Base-by-base conservation (phyloP, 2,797 vertebrate genomes). In the Adrianichthys oophorus region DNA sequence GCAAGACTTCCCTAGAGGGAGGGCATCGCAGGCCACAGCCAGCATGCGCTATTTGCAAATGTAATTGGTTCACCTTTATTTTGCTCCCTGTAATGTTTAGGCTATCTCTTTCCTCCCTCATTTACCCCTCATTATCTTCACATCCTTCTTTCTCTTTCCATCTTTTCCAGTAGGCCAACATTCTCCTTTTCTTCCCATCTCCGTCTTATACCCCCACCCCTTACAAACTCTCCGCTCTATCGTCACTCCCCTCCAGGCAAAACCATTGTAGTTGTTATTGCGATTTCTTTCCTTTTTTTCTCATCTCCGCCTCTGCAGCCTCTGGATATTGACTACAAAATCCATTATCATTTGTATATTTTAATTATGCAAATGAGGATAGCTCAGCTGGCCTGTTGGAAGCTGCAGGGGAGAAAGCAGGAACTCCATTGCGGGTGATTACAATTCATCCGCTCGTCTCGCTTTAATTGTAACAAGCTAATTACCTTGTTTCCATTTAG, bases 321-420 rank as follows among this genome's bases (percentile, higher is more conserved):
- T 93, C 96, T 99, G 96, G 96, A 98, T 97, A 99, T 98, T 99
- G 96, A 99, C 95, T 97, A 99, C 96, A 96, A 98, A 98, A 98
- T 98, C 97, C 96, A 99, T 99, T 98, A 99, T 98, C 96, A 98
- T 99, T 99, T 98, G 96, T 98, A 97, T 98, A 98, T 99, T 99
- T 98, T 99, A 99, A 99, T 98, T 98, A 99, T 99, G 96, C 94
- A 99, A 98, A 99, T 99, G 93, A 98, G 95, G 92, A 94, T 95
- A 87, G 95, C 95, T 98, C 95, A 98, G 95, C 95, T 96, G 97
- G 93, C 92, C 93, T 93, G 93, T 93, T 91, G 91, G 93, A 94
- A 93, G 95, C 96, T 98, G 96, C 95, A 95, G 96, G 97, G 97
- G 95, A 95, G 95, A 93, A 95, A 94, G 94, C 92, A 75, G 82